Conservation (phyloP, 2,888 invertebrate genomes). For the Hedychridium roseum region DNA sequence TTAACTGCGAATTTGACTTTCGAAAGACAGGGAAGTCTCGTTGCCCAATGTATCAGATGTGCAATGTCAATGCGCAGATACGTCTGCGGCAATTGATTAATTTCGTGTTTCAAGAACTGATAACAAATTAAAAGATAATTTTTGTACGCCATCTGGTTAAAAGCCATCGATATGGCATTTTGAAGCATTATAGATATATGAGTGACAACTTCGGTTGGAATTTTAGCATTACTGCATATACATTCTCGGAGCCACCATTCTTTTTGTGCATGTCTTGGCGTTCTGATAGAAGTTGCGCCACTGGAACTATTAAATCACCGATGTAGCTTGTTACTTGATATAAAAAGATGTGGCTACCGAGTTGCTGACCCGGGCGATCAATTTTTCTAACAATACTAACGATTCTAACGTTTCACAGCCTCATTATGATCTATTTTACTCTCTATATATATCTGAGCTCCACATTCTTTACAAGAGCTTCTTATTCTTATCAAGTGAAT, state of each 20-base stretch:
- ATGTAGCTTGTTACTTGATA: constrained; percentile 14
- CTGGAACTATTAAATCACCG: too few relatives aligned
- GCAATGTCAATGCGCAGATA: constrained; percentile 19
- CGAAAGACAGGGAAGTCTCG: too few relatives aligned
- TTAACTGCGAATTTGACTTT: constrained; percentile 15
- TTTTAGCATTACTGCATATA: constrained; percentile 5
- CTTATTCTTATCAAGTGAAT: constrained; percentile 8
- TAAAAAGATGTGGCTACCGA: constrained; percentile 15
- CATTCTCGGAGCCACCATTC: constrained; percentile 14
- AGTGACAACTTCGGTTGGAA: constrained; percentile 16
- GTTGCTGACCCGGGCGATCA: constrained; percentile 3
- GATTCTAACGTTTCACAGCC: constrained; percentile 10
- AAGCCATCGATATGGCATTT: constrained; percentile 13
- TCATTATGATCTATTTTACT: constrained; percentile 3
- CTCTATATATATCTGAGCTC: constrained; percentile 14
- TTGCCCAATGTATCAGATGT: too few relatives aligned
- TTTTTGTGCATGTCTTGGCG: constrained; percentile 12
- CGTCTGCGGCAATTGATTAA: constrained; percentile 4
- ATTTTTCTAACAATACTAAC: constrained; percentile 13
- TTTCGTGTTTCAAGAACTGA: too few relatives aligned
- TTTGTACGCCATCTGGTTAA: too few relatives aligned
- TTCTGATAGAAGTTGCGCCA: constrained; percentile 17
- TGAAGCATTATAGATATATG: constrained; percentile 18
- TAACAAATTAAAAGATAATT: too few relatives aligned
- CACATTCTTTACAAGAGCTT: constrained; percentile 12